A percentile compares a stretch with the other conserved stretches of the same genome.
Conservation (phyloP, 2,888 invertebrate species). For the Sphecodes monilicornis region DNA sequence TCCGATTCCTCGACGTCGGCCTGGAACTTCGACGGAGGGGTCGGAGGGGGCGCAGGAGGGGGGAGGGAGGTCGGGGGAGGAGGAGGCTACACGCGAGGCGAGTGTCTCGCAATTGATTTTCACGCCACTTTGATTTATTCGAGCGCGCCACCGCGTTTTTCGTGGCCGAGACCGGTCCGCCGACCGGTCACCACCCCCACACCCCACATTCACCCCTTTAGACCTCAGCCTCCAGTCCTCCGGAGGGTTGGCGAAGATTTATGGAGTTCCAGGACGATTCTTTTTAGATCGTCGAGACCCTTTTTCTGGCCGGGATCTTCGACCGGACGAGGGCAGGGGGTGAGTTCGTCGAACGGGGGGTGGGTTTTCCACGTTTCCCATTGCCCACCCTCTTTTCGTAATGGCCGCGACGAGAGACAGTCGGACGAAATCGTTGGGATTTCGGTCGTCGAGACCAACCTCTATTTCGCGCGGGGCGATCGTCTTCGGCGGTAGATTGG, state of each 20-base stretch:
- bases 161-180: slow-evolving; percentile 63
- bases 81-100: slow-evolving; percentile 66
- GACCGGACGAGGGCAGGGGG: slow-evolving; percentile 14
- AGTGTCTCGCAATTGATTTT: slow-evolving; percentile 82
- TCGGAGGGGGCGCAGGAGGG: slow-evolving; percentile 35
- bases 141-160: slow-evolving; percentile 73
- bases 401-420: background rate
- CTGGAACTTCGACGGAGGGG: background rate
- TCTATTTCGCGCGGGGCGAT: background rate
- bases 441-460: background rate
- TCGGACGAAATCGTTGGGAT: background rate
- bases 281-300: slow-evolving; percentile 71
- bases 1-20: background rate
- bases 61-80: background rate
- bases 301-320: slow-evolving; percentile 55
- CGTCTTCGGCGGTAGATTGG: slow-evolving; percentile 6
- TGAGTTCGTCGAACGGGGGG: background rate
- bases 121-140: slow-evolving; percentile 81
- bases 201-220: background rate
- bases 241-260: slow-evolving; percentile 67
- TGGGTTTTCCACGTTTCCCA: background rate
- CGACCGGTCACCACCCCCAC: slow-evolving; percentile 1
- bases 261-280: slow-evolving; percentile 76
- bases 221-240: too few relatives aligned
- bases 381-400: background rate